Evolutionary conservation across 2,888 invertebrate species (phyloP).

Genomic region (Agrochola litura): DNA sequence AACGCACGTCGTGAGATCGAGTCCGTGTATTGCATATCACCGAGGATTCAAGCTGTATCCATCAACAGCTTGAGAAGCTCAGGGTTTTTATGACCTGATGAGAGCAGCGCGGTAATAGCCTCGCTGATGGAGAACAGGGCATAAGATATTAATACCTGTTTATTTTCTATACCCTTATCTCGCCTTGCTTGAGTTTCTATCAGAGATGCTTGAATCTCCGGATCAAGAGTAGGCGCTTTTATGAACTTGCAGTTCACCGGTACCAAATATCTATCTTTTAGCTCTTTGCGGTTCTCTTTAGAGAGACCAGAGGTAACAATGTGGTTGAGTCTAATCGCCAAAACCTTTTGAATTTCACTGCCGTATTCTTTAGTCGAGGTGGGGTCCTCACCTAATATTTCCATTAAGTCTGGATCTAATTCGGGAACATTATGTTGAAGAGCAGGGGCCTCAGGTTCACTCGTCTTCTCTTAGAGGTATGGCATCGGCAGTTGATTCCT

Average conservation of each 20-base stretch:
- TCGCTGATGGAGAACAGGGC: no score
- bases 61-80: no score
- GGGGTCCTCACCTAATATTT: background rate
- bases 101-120: no score
- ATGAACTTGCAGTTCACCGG: background rate
- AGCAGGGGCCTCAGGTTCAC: background rate
- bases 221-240: background rate
- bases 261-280: background rate
- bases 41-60: no score
- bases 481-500: background rate
- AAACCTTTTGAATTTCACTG: background rate
- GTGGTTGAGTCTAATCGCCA: background rate
- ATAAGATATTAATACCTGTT: no score
- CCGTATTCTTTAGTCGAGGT: background rate
- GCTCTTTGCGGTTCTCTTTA: background rate
- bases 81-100: no score
- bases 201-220: background rate
- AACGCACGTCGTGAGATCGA: no score
- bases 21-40: no score
- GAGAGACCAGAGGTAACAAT: background rate
- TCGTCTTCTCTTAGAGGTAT: no score
- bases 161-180: background rate
- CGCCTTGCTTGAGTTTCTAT: background rate
- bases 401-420: background rate
- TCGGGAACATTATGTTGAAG: background rate